Conservation (phyloP, 2,888 invertebrate species). For the Apotomis turbidana region DNA sequence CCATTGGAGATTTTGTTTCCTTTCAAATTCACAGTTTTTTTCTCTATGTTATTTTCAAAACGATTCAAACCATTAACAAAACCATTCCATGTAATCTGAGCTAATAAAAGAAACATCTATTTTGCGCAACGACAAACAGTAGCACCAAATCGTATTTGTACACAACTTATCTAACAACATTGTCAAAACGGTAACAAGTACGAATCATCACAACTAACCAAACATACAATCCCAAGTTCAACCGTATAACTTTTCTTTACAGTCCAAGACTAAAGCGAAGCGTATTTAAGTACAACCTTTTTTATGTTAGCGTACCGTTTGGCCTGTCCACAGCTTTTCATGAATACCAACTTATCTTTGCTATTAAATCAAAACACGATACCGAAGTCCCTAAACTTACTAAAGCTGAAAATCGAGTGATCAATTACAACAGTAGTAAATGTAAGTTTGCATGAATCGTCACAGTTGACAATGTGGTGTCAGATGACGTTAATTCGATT, state of each 20-base stretch:
- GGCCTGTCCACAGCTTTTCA: conserved; percentile 17
- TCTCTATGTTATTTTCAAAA: neutral
- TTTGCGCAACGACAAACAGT: conserved; percentile 35
- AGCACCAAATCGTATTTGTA: conserved; percentile 37
- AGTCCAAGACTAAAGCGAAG: neutral
- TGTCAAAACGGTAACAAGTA: neutral
- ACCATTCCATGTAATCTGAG: conserved; percentile 19
- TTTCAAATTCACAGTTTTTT: neutral
- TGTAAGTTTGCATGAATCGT: conserved; percentile 8
- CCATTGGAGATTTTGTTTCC: neutral
- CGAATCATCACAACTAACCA: neutral
- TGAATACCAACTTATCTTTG: conserved; percentile 15
- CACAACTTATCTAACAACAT: conserved; percentile 31
- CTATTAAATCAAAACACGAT: neutral
- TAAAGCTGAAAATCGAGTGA: conserved; percentile 5
- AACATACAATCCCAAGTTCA: neutral
- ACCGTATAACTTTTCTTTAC: neutral
- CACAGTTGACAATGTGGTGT: conserved; percentile 29
- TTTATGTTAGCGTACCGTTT: conserved; percentile 4
- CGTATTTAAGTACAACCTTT: neutral
- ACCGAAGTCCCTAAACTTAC: neutral
- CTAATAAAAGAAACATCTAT: conserved; percentile 27
- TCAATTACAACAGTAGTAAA: neutral
- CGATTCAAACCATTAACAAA: neutral
- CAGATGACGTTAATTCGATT: conserved; percentile 31